Evolutionary conservation across 2,797 vertebrate genomes (phyloP), one percentile per base, ranked within the genome.

Genomic region (Poecilia gillii): DNA sequence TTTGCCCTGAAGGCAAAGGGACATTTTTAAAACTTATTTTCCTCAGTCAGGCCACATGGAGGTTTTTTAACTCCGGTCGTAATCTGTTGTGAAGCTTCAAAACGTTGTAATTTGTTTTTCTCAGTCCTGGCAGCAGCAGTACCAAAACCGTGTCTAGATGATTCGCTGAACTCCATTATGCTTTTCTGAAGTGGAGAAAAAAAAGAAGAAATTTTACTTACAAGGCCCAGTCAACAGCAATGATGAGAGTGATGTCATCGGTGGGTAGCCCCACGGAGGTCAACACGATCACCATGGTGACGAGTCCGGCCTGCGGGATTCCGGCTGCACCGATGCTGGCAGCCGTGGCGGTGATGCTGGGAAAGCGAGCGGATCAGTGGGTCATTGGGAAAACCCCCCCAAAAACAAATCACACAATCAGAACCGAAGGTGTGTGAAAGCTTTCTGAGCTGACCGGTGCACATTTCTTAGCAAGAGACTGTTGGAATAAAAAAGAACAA

Each of bases 211-310:
- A 33, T 31, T 2, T 81, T 85, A 98, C 98, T 98, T 93, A 99
- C 98, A 99, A 93, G 14, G 98, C 98, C 99, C 99, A 99, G 85
- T 99, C 99, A 0, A 99, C 97, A 0, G 99, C 98, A 16, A 99
- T 97, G 77, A 99, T 99, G 80, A 99, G 93, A 0, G 97, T 98
- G 95, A 99, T 99, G 95, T 99, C 99, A 0, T 99, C 98, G 0
- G 98, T 99, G 25, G 99, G 99, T 85, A 99, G 94, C 36, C 99
- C 99, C 78, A 99, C 99, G 0, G 99, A 99, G 73, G 99, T 99
- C 85, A 99, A 93, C 76, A 99, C 99, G 0, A 99, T 99, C 94
- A 99, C 98, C 99, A 99, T 99, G 79, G 99, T 99, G 86, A 99
- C 97, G 0, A 99, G 96, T 45, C 99, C 98, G 0, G 99, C 99